Percentiles rank a stretch among this genome's conserved stretches.
Evolutionary conservation across 2,888 invertebrate genomes (phyloP).

Genomic region (Callinectes sapidus): DNA sequence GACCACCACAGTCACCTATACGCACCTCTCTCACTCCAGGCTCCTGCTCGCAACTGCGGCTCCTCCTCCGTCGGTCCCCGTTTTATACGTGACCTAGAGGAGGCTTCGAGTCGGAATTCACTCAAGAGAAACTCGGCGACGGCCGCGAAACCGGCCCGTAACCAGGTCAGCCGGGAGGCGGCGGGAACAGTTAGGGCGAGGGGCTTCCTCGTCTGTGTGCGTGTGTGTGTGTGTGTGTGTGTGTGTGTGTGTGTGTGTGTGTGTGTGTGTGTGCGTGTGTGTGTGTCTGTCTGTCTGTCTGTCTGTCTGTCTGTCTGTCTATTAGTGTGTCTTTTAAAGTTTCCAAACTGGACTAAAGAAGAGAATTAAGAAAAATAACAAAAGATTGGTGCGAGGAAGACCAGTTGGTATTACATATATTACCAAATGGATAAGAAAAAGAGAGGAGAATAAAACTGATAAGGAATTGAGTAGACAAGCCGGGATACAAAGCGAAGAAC

Average conservation of each 20-base stretch:
- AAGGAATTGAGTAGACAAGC: no score
- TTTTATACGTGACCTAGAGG: conserved; percentile 61
- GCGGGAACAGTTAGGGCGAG: conserved; percentile 41
- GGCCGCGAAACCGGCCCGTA: conserved; percentile 57
- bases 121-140: conserved; percentile 55
- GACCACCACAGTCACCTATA: background rate
- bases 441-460: background rate
- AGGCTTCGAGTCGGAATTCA: conserved; percentile 53
- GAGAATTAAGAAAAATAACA: background rate
- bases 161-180: conserved; percentile 45
- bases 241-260: conserved; percentile 45
- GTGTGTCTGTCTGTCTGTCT: no score
- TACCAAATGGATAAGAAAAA: no score
- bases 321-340: no score
- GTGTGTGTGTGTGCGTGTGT: no score
- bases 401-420: background rate
- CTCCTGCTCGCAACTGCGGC: conserved; percentile 47
- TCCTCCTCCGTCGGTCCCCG: background rate
- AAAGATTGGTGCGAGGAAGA: background rate
- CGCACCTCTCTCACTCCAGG: conserved; percentile 63
- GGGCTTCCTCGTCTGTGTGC: background rate
- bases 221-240: conserved; percentile 44
- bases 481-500: no score
- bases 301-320: no score
- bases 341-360: no score